Evolutionary conservation across 2,888 invertebrate genomes (phyloP).

Genomic region (Eupsilia transversa): DNA sequence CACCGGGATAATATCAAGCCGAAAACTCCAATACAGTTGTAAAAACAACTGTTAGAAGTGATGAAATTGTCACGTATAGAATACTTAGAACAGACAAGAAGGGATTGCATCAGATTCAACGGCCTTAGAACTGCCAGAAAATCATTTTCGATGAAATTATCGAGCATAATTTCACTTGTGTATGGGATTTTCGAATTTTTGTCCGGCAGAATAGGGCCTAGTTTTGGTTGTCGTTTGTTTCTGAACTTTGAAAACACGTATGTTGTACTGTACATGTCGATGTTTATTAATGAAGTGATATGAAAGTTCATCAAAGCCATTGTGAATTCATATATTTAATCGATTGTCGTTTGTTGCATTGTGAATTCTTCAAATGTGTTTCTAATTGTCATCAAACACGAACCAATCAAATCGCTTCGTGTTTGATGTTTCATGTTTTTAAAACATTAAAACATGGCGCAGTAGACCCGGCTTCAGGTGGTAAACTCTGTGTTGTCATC

Average conservation of each 20-base stretch:
- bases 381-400: background rate
- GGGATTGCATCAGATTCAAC: conserved; percentile 24
- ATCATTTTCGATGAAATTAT: conserved; percentile 27
- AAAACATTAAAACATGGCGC: too few species aligned
- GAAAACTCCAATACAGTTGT: conserved; percentile 19
- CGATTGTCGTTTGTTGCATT: background rate
- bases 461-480: too few species aligned
- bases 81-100: conserved; percentile 28
- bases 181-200: background rate
- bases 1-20: background rate
- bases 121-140: conserved; percentile 18
- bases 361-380: background rate
- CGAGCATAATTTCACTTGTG: conserved; percentile 19
- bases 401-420: too few species aligned
- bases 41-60: conserved; percentile 25
- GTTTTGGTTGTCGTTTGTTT: conserved; percentile 2
- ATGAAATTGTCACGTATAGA: conserved; percentile 38
- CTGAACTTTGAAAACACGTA: background rate
- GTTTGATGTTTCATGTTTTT: too few species aligned
- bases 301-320: background rate
- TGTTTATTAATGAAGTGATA: background rate
- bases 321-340: conserved; percentile 5
- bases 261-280: conserved; percentile 2
- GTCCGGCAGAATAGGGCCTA: background rate
- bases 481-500: too few species aligned